These are phyloP conservation scores for Atta colombica DNA, from an alignment of 1,140 invertebrate species.

Conservation along the genomic window DNA sequence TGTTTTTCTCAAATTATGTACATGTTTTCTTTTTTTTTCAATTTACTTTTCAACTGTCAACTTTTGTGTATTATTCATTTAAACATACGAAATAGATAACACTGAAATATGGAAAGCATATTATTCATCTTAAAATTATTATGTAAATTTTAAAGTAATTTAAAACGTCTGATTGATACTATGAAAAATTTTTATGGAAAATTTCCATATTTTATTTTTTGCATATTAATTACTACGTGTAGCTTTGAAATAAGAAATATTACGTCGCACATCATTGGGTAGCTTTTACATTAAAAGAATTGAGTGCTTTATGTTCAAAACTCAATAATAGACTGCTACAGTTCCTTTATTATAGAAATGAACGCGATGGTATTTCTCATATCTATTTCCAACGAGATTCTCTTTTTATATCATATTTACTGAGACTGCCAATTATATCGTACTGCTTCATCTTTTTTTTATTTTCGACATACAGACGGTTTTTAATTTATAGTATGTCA, in stretches of 20 bases:
- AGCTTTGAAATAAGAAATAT: slow-evolving; percentile 8
- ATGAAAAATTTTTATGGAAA: background rate
- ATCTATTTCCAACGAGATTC: background rate
- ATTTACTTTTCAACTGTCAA: background rate
- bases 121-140: background rate
- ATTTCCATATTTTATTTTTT: background rate
- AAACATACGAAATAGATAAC: background rate
- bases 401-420: background rate
- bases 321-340: background rate
- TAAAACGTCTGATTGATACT: background rate
- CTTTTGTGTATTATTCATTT: background rate
- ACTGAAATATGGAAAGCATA: background rate
- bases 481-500: background rate
- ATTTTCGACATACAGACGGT: background rate
- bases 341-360: slow-evolving; percentile 2
- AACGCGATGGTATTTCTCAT: background rate
- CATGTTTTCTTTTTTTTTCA: background rate
- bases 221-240: background rate
- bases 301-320: background rate
- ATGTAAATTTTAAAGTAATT: background rate
- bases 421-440: background rate
- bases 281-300: slow-evolving; percentile 34
- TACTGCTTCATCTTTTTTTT: background rate
- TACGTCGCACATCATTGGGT: background rate
- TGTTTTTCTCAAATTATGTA: background rate